phyloP scores from a whole-genome alignment of 1,140 invertebrate genomes.

The Drosophila repletoides region DNA sequence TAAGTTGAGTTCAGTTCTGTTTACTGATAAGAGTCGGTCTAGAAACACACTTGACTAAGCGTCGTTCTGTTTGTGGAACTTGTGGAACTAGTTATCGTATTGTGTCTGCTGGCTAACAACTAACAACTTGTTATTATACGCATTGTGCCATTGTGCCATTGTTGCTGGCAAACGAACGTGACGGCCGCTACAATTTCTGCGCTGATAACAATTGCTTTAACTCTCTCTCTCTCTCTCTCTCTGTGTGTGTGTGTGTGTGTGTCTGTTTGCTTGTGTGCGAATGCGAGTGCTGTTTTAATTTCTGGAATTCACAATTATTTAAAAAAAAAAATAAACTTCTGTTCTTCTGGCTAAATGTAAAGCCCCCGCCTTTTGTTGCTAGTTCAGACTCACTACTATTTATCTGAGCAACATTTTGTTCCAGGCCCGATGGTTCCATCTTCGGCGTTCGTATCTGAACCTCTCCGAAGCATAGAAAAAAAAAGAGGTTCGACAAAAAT shows the following conservation, averaged over 20 bases:
- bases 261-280: no score
- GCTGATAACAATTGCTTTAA: slow-evolving; percentile 6
- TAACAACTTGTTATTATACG: background rate
- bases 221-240: no score
- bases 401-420: no score
- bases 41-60: background rate
- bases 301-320: slow-evolving; percentile 24
- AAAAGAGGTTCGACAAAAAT: slow-evolving; percentile 17
- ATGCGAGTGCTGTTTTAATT: slow-evolving; percentile 1
- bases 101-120: background rate
- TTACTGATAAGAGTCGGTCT: slow-evolving; percentile 48
- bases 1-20: slow-evolving; percentile 8
- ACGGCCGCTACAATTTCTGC: background rate
- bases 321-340: no score
- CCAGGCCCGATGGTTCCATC: no score
- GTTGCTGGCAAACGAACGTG: slow-evolving; percentile 11
- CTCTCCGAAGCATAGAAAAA: background rate
- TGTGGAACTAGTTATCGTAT: slow-evolving; percentile 14
- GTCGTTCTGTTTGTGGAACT: slow-evolving; percentile 1
- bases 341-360: no score
- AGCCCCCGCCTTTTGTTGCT: no score
- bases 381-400: no score
- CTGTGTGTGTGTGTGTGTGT: background rate
- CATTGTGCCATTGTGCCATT: no score
- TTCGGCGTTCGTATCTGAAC: no score